A percentile compares a stretch with the other conserved stretches of the same genome.
These are phyloP conservation scores for Thinocorus orbignyianus DNA, from an alignment of 2,113 vertebrate species.

Conservation along the genomic window DNA sequence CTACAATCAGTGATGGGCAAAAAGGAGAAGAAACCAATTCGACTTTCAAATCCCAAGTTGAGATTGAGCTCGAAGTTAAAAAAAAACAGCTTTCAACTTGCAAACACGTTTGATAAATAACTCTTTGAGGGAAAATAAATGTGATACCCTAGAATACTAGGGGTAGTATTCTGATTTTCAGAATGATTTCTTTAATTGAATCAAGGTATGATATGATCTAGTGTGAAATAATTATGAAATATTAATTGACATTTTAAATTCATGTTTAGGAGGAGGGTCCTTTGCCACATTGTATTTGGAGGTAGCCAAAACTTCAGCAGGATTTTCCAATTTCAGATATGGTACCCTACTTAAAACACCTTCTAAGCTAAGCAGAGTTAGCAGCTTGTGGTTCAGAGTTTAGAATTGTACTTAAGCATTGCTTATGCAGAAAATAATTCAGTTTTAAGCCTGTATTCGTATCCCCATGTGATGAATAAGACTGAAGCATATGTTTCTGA, in stretches of 20 bases:
- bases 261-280: not conserved
- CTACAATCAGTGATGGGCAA: not conserved
- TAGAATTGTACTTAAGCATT: not conserved
- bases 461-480: not conserved
- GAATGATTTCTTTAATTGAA: not conserved
- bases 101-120: not conserved
- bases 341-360: not conserved
- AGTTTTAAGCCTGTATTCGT: not conserved
- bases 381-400: not conserved
- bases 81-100: not conserved
- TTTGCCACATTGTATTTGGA: too few species aligned
- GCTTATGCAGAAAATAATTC: not conserved
- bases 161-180: not conserved
- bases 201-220: not conserved
- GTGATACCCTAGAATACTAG: not conserved
- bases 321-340: not conserved
- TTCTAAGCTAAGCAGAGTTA: not conserved
- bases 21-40: not conserved
- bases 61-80: not conserved
- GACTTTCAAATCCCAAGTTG: not conserved
- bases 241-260: not conserved
- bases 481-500: not conserved
- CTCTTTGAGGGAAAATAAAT: not conserved
- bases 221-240: not conserved
- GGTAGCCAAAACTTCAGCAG: not conserved